Base-by-base conservation (phyloP, 1,140 invertebrate genomes). In the Patella vulgata region DNA sequence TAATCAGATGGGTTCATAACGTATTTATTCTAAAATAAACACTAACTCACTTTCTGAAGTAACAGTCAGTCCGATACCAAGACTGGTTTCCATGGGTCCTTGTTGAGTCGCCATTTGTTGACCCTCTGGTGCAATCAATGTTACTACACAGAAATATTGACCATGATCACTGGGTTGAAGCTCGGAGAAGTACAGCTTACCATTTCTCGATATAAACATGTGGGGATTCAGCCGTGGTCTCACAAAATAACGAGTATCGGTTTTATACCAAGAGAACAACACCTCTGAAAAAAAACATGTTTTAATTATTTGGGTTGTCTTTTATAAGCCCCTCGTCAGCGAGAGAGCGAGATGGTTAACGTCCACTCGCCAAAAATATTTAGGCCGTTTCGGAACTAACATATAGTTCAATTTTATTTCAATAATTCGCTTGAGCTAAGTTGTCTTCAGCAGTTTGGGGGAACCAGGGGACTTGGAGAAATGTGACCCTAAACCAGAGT, bases 101-200 rank as follows among this genome's bases (percentile, higher is more conserved):
- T 69, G 61, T 0, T 19, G n/a, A 8, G 70, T 67, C 21, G 68
- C 58, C 1, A 68, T 52, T 0, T 31, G 36, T 28, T 63, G 57
- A 30, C 66, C 63, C 9, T 52, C 30, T 5, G 54, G 56, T 3
- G 66, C 23, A 5, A 57, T 55, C 31, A 77, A 62, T 3, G 61
- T 71, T n/a, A 74, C 72, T 9, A 73, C 42, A 56, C 75, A 77
- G 40, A 64, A 66, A 52, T 75, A 77, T 3, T 65, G 58, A 3
- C 61, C 60, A 39, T 60, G 61, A 30, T 71, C 67, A 3, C 62
- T 33, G 3, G n/a, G 59, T 50, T 71, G 70, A 0, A 68, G 58
- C 42, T 74, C 73, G 2, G 73, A 74, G 65, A 74, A 72, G 31
- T 71, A 70, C 28, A 71, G 53, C 14, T 61, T 62, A 4, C 73